These are phyloP conservation scores for Stenotaenia linearis DNA, from an alignment of 2,888 invertebrate species.

Conservation along the genomic window DNA sequence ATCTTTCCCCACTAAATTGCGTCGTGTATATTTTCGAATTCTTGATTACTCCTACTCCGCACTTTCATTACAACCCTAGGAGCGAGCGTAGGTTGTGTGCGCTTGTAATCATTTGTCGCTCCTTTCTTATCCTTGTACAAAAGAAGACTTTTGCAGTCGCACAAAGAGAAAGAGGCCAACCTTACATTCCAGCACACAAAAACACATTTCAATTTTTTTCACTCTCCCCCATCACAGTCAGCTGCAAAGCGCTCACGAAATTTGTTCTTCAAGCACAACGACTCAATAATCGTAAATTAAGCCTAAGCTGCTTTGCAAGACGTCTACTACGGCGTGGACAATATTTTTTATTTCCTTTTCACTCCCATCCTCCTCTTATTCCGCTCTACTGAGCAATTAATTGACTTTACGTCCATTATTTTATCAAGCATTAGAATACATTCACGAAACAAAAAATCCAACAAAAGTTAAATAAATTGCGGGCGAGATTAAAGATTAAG, in stretches of 20 bases:
- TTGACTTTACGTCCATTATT: neutral
- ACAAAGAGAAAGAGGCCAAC: slow-evolving; percentile 24
- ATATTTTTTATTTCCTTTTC: neutral
- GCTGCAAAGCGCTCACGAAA: slow-evolving; percentile 24
- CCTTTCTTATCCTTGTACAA: slow-evolving; percentile 13
- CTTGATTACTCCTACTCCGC: neutral
- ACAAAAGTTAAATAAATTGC: neutral
- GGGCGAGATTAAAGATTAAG: neutral
- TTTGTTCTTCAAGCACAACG: slow-evolving; percentile 26
- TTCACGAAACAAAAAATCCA: neutral
- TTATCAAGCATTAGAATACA: neutral
- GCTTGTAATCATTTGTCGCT: slow-evolving; percentile 24
- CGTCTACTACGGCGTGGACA: neutral
- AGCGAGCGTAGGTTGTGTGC: neutral
- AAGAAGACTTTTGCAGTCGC: slow-evolving; percentile 2
- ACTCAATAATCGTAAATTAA: slow-evolving; percentile 26
- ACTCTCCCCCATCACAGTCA: neutral
- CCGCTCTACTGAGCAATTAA: neutral
- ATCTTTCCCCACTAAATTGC: neutral
- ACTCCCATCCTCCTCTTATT: neutral
- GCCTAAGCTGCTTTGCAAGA: slow-evolving; percentile 24
- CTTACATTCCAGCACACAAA: slow-evolving; percentile 10
- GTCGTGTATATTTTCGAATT: neutral
- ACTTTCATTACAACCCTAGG: neutral
- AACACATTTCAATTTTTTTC: slow-evolving; percentile 19